phyloP scores from a whole-genome alignment of 2,113 vertebrate genomes.

The Anthoscopus minutus region DNA sequence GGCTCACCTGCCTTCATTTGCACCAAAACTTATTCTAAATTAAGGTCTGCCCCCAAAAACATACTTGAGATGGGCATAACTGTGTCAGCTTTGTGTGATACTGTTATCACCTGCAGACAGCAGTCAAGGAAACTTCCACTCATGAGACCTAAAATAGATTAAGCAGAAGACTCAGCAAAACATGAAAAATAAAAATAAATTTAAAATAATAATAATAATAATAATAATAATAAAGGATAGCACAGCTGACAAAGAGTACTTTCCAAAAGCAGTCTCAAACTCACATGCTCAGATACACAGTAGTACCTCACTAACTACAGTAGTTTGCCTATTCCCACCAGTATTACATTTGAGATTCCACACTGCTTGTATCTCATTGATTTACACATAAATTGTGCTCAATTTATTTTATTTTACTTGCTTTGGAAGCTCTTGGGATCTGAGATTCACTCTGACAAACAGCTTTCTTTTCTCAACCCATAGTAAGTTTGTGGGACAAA shows the following conservation, averaged over 20 bases:
- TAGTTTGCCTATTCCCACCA: not conserved
- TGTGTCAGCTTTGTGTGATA: not conserved
- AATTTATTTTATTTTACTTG: slow-evolving; percentile 3
- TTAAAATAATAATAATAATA: too few species aligned
- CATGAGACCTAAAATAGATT: not conserved
- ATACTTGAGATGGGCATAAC: not conserved
- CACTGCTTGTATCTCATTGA: not conserved
- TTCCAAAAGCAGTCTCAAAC: not conserved
- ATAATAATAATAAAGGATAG: not conserved
- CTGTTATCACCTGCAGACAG: not conserved
- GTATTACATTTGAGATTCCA: not conserved
- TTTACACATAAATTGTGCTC: not conserved
- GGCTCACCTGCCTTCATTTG: not conserved
- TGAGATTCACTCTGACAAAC: not conserved
- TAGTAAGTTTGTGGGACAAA: not conserved
- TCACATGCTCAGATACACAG: not conserved
- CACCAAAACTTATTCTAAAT: not conserved
- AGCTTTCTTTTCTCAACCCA: not conserved
- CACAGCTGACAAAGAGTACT: not conserved
- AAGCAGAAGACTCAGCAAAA: not conserved
- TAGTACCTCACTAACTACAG: not conserved
- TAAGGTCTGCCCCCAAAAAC: not conserved
- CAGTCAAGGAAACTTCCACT: not conserved
- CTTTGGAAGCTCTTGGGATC: not conserved
- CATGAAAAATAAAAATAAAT: not conserved